Evolutionary conservation across 1,140 invertebrate species (phyloP), one percentile per base, ranked within the genome.

Genomic region (Drosophila yakuba): DNA sequence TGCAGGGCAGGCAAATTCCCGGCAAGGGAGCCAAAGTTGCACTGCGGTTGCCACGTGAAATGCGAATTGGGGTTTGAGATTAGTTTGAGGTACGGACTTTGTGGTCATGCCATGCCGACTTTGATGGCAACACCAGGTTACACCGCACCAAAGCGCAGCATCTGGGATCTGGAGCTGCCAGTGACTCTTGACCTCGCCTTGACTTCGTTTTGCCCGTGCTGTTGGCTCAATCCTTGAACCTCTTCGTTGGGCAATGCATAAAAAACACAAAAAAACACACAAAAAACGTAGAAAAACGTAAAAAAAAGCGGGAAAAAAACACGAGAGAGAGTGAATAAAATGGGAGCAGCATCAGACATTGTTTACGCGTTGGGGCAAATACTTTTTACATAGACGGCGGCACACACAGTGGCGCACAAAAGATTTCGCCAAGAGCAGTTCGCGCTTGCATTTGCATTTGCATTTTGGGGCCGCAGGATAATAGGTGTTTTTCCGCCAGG

Each of bases 221-320:
- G 55, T 17, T 54, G 7, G 17, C 60, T 17, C 43, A 64, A 88
- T 86, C 78, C 82, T 85, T 82, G 82, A 85, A 86, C 74, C 58
- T 47, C 5, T 25, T 28, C 23, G 25, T 23, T 5, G 25, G 25
- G n/a, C 28, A 32, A 32, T 28, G 50, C 48, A 15, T 69, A 41
- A 2, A 32, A 32, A 8, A 32, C 20, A 20, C 1, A 20, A 20
- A 20, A 20, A 20, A 20, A 20, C 20, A 20, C 20, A 20, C 20
- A 32, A 8, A 4, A 25, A 5, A 5, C 23, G 8, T 0, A 32
- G 2, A 32, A 32, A 32, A 8, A 32, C 0, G 0, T 0, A 25
- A 4, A 32, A 32, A 8, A 32, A 32, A 32, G 3, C 32, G 0
- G 0, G 32, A 32, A 2, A 32, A 32, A 8, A 3, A 8, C 7